Percentiles rank a stretch among this genome's conserved stretches.
Evolutionary conservation across 2,888 invertebrate species (phyloP).

Genomic region (Apodemia zela): DNA sequence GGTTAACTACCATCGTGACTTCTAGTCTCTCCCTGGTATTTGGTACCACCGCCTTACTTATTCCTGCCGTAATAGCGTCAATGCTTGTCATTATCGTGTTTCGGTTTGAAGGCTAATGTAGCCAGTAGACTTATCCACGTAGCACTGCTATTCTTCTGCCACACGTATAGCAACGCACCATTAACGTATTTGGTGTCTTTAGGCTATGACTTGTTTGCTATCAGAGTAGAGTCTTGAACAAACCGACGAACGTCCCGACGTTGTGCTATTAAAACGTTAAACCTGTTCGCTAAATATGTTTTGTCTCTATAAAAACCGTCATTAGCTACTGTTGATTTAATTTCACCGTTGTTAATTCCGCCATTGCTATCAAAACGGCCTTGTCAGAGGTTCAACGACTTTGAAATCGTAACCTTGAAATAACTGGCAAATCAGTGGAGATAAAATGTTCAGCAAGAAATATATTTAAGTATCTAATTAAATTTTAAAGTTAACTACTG

Average conservation of each 20-base stretch:
- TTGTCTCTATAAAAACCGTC: slow-evolving; percentile 9
- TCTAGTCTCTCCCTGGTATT: too few species aligned
- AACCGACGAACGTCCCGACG: neutral
- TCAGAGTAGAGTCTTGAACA: neutral
- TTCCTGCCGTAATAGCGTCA: too few species aligned
- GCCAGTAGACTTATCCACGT: too few species aligned
- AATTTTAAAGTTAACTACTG: neutral
- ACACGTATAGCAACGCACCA: too few species aligned
- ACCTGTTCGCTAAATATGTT: slow-evolving; percentile 9
- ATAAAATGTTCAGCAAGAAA: slow-evolving; percentile 7
- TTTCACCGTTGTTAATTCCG: slow-evolving; percentile 15
- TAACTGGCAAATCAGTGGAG: slow-evolving; percentile 15
- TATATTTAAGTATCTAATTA: slow-evolving; percentile 15
- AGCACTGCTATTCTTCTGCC: too few species aligned
- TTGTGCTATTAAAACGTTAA: neutral
- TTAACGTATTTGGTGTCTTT: too few species aligned
- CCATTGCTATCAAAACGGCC: slow-evolving; percentile 16
- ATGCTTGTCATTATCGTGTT: too few species aligned
- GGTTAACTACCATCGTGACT: too few species aligned
- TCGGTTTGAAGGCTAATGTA: too few species aligned
- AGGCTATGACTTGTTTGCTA: too few species aligned
- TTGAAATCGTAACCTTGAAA: slow-evolving; percentile 14
- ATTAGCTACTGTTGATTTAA: slow-evolving; percentile 15
- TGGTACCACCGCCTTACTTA: too few species aligned
- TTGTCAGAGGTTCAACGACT: slow-evolving; percentile 14